Conservation (phyloP, 2,113 vertebrate genomes). For the Leptocoma aspasia region DNA sequence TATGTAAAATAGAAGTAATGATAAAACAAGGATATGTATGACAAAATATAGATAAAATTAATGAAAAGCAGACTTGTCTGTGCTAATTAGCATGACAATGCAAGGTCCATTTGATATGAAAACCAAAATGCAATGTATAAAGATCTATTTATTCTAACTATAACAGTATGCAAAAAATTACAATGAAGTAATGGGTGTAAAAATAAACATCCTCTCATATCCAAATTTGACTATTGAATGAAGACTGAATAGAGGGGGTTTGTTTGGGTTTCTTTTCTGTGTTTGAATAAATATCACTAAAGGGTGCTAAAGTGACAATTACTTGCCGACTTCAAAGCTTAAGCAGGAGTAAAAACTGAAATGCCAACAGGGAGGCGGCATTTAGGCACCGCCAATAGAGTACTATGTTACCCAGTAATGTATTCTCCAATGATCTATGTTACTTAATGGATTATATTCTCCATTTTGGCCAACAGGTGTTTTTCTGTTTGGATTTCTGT, state of each 20-base stretch:
- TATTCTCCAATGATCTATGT: background rate
- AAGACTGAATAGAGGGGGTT: background rate
- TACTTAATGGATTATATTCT: background rate
- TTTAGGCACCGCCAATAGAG: background rate
- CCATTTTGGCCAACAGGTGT: background rate
- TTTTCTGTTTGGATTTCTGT: background rate
- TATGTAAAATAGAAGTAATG: background rate
- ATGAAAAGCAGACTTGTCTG: background rate
- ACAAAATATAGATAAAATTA: background rate
- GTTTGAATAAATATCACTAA: background rate
- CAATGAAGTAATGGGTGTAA: background rate
- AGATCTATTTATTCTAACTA: background rate
- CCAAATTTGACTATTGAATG: background rate
- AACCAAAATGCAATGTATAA: background rate
- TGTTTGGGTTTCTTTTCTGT: background rate
- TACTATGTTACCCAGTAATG: accelerated
- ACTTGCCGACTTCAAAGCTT: background rate
- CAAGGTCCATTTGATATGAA: background rate
- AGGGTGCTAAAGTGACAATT: background rate
- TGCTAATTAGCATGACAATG: background rate
- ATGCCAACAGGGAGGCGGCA: background rate
- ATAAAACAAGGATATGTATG: background rate
- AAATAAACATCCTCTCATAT: background rate
- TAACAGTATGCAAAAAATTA: background rate
- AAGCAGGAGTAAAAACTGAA: background rate